These are phyloP conservation scores for Nephrocerus scutellatus DNA, from an alignment of 2,888 invertebrate genomes.

Conservation along the genomic window DNA sequence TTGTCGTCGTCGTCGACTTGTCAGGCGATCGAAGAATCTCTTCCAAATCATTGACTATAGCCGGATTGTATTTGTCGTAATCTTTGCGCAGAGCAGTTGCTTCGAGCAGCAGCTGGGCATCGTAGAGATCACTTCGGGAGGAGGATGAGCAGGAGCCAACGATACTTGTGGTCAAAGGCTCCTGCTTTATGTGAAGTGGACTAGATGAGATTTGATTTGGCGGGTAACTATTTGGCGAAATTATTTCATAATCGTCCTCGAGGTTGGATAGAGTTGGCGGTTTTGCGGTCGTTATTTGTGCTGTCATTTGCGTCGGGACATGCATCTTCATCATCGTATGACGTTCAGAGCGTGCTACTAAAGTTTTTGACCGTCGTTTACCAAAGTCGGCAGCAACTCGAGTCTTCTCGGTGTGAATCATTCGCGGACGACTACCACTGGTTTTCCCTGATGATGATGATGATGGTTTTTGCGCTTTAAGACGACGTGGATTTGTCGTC, in stretches of 20 bases:
- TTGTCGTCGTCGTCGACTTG: slow-evolving; percentile 38
- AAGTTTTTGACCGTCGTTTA: slow-evolving; percentile 54
- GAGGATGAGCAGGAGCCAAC: slow-evolving; percentile 9
- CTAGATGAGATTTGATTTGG: slow-evolving; percentile 43
- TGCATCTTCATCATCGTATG: slow-evolving; percentile 25
- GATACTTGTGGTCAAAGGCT: slow-evolving; percentile 14
- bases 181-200: slow-evolving; percentile 34
- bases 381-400: slow-evolving; percentile 50
- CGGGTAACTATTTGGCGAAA: slow-evolving; percentile 37
- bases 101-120: slow-evolving; percentile 39
- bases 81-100: slow-evolving; percentile 39
- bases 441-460: too few relatives aligned
- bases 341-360: slow-evolving; percentile 47
- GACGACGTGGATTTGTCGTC: slow-evolving; percentile 29
- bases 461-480: slow-evolving; percentile 20
- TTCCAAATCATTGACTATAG: slow-evolving; percentile 45
- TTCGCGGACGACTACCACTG: slow-evolving; percentile 59
- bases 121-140: slow-evolving; percentile 35
- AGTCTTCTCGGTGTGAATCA: slow-evolving; percentile 70
- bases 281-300: slow-evolving; percentile 17
- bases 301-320: slow-evolving; percentile 14
- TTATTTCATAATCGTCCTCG: slow-evolving; percentile 42
- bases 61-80: slow-evolving; percentile 42
- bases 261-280: slow-evolving; percentile 27
- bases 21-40: slow-evolving; percentile 45